Evolutionary conservation across 2,113 vertebrate species (phyloP).

Genomic region (Daubentonia madagascariensis): DNA sequence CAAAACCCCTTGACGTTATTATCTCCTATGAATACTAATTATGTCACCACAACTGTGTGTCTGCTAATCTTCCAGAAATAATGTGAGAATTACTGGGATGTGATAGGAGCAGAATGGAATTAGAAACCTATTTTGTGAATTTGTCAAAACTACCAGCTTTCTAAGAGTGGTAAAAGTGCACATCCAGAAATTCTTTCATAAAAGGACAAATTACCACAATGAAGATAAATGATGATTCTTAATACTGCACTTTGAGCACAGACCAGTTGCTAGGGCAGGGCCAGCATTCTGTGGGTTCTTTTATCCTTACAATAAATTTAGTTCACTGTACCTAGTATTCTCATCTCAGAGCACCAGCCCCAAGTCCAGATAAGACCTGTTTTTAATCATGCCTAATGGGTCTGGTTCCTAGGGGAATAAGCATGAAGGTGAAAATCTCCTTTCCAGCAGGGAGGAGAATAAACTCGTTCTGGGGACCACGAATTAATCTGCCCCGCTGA

Average conservation of each 20-base stretch:
- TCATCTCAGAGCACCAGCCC: conserved; percentile 28
- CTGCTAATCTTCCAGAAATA: conserved; percentile 79
- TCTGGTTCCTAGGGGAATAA: conserved; percentile 18
- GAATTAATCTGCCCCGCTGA: not conserved
- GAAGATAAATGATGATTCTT: conserved; percentile 47
- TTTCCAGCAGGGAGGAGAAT: not conserved
- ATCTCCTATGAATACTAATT: conserved; percentile 84
- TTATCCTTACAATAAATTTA: conserved; percentile 23
- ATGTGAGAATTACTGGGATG: conserved; percentile 60
- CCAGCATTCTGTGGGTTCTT: not conserved
- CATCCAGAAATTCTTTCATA: conserved; percentile 51
- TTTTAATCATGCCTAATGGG: conserved; percentile 63
- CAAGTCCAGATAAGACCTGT: conserved; percentile 43
- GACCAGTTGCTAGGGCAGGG: not conserved
- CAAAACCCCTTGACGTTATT: conserved; percentile 80
- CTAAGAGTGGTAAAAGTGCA: conserved; percentile 48
- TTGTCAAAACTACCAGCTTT: conserved; percentile 65
- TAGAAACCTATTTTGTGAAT: conserved; percentile 70
- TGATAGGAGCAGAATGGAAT: conserved; percentile 62
- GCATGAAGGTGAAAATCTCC: conserved; percentile 33
- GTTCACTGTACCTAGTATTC: conserved; percentile 39
- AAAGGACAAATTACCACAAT: conserved; percentile 14
- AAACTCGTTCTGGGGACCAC: not conserved
- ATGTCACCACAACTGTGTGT: conserved; percentile 67
- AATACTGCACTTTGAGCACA: not conserved